Evolutionary conservation across 2,113 vertebrate genomes (phyloP), one percentile per base, ranked within the genome.

Genomic region (Cyprinus carpio): DNA sequence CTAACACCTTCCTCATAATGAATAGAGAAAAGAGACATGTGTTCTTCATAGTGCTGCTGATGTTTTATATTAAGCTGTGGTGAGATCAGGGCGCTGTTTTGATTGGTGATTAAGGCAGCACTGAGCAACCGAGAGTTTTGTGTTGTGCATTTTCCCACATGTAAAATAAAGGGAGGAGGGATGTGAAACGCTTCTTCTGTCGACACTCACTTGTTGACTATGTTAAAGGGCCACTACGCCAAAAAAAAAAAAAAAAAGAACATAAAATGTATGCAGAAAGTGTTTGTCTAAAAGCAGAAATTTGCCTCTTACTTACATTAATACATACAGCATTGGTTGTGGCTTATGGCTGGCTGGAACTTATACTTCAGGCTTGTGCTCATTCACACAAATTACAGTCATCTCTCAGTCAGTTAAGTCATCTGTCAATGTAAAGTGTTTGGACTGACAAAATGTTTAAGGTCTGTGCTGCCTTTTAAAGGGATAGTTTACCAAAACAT

Each of bases 1-100:
- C 88, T 83, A 91, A 91, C 90, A 91, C 92, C 92, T 92, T 91
- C 85, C 85, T 88, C 88, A 89, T 90, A 91, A 91, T 91, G 88
- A 89, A 85, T 77, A 84, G 85, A 84, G 34, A 27, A 90, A 86
- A 78, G 82, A 78, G 81, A 85, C 83, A 85, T 85, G 85, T 87
- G 79, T 87, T 89, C 87, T 60, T 84, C 87, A 43, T 77, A 84
- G 60, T 90, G 91, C 69, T 84, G 64, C 81, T 76, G n/a, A 71
- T 75, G 87, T 46, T 85, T 89, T 79, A 65, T 85, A 87, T 85
- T 90, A 34, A 31, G 77, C 86, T 64, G 51, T 87, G 15, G 40
- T 82, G 81, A 49, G 56, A 81, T 86, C 78, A 80, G 58, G 20
- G 65, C 51, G 20, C 10, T 83, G 31, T 58, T 75, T 60, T 60